These are phyloP conservation scores for Reticulitermes speratus DNA, from an alignment of 1,140 invertebrate species.

Conservation along the genomic window DNA sequence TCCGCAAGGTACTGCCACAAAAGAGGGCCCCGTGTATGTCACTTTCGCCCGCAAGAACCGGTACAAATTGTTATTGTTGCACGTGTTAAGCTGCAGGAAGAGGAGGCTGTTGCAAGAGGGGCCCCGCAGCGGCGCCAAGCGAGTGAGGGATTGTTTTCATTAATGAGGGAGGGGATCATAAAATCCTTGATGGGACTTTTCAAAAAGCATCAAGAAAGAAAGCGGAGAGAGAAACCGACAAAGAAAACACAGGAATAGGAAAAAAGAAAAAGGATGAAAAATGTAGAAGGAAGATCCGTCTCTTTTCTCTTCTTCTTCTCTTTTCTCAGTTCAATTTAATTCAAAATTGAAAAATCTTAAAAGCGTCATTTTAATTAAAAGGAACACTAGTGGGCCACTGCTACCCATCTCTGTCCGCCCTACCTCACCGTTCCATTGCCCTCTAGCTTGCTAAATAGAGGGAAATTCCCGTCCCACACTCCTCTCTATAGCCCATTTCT, in stretches of 20 bases:
- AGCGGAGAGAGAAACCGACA: neutral
- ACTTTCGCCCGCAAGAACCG: neutral
- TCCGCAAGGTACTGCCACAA: too few species aligned
- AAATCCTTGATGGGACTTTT: slow-evolving; percentile 26
- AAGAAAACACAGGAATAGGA: neutral
- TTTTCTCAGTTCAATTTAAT: slow-evolving; percentile 32
- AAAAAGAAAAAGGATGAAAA: neutral
- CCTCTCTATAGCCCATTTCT: neutral
- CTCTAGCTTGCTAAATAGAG: neutral
- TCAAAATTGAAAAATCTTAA: slow-evolving; percentile 35
- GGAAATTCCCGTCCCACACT: slow-evolving; percentile 4
- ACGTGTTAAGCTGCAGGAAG: slow-evolving; percentile 24
- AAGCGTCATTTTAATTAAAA: slow-evolving; percentile 36
- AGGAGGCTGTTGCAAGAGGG: slow-evolving; percentile 1
- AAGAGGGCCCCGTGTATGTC: too few species aligned
- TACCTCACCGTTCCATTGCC: neutral
- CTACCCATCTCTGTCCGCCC: neutral
- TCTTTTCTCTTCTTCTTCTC: neutral
- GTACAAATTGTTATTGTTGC: slow-evolving; percentile 31
- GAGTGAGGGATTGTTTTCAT: slow-evolving; percentile 29
- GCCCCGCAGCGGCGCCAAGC: neutral
- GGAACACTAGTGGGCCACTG: slow-evolving; percentile 29
- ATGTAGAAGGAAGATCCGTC: slow-evolving; percentile 16
- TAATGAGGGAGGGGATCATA: slow-evolving; percentile 20
- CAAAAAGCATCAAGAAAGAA: slow-evolving; percentile 15